phyloP scores from a whole-genome alignment of 2,888 invertebrate species.

The Microlaimidae sp. region DNA sequence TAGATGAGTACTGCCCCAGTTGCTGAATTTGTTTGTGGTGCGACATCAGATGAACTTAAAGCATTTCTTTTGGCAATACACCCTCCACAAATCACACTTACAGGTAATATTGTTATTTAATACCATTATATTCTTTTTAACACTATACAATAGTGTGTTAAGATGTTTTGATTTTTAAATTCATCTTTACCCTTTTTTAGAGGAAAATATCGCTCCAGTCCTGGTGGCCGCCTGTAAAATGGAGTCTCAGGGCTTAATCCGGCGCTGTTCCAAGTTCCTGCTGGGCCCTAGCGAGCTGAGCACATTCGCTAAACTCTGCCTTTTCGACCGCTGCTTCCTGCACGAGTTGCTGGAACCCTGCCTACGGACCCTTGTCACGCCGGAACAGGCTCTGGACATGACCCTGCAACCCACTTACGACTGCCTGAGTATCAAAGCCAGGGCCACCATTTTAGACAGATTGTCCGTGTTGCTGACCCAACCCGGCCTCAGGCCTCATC shows the following conservation, averaged over 20 bases:
- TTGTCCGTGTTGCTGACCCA: slow-evolving; percentile 24
- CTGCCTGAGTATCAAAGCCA: slow-evolving; percentile 29
- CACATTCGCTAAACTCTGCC: slow-evolving; percentile 31
- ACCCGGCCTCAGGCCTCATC: slow-evolving; percentile 27
- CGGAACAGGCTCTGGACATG: slow-evolving; percentile 25
- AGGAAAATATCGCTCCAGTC: slow-evolving; percentile 31
- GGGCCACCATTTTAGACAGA: slow-evolving; percentile 32
- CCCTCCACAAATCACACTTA: slow-evolving; percentile 34
- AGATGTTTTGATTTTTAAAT: no score
- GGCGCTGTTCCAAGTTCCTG: slow-evolving; percentile 31
- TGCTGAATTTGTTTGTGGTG: slow-evolving; percentile 12
- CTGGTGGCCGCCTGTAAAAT: slow-evolving; percentile 33
- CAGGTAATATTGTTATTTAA: no score
- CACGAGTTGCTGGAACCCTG: slow-evolving; percentile 33
- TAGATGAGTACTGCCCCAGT: no score
- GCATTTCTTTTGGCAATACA: slow-evolving; percentile 24
- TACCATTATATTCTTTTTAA: no score
- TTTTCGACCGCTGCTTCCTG: slow-evolving; percentile 33
- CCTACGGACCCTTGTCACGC: slow-evolving; percentile 26
- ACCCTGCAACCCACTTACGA: slow-evolving; percentile 19
- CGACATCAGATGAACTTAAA: slow-evolving; percentile 12
- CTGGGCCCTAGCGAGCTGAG: slow-evolving; percentile 28
- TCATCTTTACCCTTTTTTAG: slow-evolving; percentile 18
- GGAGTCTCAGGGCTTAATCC: slow-evolving; percentile 31
- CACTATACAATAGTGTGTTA: no score